phyloP scores from a whole-genome alignment of 1,140 invertebrate species.

The Theocolax elegans region DNA sequence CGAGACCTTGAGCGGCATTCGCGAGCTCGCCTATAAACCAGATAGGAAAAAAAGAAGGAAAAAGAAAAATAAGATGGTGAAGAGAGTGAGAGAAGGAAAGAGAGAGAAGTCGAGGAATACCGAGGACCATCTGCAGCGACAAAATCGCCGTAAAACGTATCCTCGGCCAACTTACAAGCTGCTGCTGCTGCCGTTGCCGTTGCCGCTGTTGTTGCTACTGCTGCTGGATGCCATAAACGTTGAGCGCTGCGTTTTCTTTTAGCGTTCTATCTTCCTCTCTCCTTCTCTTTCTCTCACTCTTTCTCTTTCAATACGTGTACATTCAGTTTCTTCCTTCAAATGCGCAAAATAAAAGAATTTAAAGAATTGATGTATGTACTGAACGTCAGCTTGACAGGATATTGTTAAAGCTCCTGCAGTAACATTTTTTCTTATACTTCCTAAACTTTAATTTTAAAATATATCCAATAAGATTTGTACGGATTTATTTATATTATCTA shows the following conservation, averaged over 20 bases:
- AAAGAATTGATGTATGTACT: no score
- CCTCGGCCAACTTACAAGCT: constrained; percentile 64
- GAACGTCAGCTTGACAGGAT: no score
- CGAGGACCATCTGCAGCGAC: constrained; percentile 58
- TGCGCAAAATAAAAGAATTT: no score
- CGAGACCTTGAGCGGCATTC: constrained; percentile 28
- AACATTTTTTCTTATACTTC: no score
- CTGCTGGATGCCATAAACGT: constrained; percentile 56
- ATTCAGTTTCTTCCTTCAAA: constrained; percentile 12
- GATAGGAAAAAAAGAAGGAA: constrained; percentile 16
- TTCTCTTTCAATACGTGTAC: no score
- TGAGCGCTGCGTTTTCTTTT: constrained; percentile 4
- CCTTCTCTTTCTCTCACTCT: constrained; percentile 16
- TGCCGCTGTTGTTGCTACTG: no score
- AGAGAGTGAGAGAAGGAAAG: background rate
- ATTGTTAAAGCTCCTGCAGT: no score
- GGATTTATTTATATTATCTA: no score
- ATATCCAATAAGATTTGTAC: no score
- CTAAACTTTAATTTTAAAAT: no score
- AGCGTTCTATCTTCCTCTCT: background rate
- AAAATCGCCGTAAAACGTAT: constrained; percentile 63
- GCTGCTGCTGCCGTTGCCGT: background rate
- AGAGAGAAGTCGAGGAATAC: background rate
- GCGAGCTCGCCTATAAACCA: background rate
- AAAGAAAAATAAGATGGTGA: background rate